These are phyloP conservation scores for Anoplolepis gracilipes DNA, from an alignment of 1,140 invertebrate species.

Conservation along the genomic window DNA sequence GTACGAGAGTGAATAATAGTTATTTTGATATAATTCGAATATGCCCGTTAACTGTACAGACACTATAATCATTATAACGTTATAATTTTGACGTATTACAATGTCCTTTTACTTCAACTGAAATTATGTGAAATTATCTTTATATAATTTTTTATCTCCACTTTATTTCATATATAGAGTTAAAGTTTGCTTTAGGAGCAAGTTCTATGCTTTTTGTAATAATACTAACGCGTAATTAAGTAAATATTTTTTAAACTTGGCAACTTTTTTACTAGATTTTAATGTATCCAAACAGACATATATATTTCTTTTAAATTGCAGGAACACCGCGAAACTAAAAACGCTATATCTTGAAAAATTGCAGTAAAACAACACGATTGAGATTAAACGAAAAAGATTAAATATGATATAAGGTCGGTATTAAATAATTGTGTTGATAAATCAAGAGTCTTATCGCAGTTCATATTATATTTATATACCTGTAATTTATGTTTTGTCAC, in stretches of 20 bases:
- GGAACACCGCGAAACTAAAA: not conserved
- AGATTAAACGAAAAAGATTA: not conserved
- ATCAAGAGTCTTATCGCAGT: not conserved
- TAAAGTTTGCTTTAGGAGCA: constrained; percentile 1
- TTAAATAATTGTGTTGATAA: constrained; percentile 6
- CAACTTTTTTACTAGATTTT: not conserved
- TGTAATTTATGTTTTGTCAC: not conserved
- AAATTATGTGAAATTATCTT: constrained; percentile 52
- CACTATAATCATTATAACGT: constrained; percentile 30
- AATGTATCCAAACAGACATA: not conserved
- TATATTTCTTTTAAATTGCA: not conserved
- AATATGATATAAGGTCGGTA: not conserved
- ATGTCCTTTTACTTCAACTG: not conserved
- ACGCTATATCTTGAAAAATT: not conserved
- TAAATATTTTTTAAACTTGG: not conserved
- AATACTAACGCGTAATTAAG: constrained; percentile 14
- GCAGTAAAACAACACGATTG: not conserved
- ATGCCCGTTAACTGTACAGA: constrained; percentile 40
- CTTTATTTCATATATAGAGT: constrained; percentile 3
- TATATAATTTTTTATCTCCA: not conserved
- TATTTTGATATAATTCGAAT: constrained; percentile 61
- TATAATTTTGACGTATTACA: constrained; percentile 37
- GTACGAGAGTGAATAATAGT: constrained; percentile 49
- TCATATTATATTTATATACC: not conserved
- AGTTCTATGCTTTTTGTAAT: not conserved